Conservation (phyloP, 2,797 vertebrate genomes). For the Echiichthys vipera region DNA sequence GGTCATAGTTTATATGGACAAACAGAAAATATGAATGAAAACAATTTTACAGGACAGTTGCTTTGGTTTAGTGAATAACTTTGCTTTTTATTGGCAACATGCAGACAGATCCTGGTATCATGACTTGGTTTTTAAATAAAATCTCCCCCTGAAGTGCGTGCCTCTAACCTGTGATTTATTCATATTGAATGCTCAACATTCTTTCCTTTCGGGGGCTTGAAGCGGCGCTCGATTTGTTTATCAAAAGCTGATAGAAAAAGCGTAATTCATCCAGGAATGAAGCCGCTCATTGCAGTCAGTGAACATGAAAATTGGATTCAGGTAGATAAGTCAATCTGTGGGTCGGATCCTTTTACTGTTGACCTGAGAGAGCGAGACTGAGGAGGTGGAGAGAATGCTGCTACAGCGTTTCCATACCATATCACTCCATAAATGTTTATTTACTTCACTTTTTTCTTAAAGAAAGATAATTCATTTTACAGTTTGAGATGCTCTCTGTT, state of each 20-base stretch:
- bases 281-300: constrained; percentile 83
- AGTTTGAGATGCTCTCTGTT: constrained; percentile 2
- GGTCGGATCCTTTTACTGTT: constrained; percentile 81
- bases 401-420: constrained; percentile 58
- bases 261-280: constrained; percentile 84
- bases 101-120: constrained; percentile 36
- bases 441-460: constrained; percentile 47
- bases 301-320: constrained; percentile 88
- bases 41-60: constrained; percentile 41
- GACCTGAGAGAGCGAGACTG: constrained; percentile 71
- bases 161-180: constrained; percentile 75
- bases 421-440: constrained; percentile 58
- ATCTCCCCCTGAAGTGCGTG: constrained; percentile 41
- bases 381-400: constrained; percentile 32
- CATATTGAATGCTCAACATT: constrained; percentile 64
- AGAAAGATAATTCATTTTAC: constrained; percentile 17
- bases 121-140: constrained; percentile 58
- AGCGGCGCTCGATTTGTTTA: constrained; percentile 82
- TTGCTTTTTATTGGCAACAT: constrained; percentile 23
- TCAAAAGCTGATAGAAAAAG: constrained; percentile 84
- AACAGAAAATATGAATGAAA: constrained; percentile 17
- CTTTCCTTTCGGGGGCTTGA: constrained; percentile 65
- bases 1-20: constrained; percentile 24
- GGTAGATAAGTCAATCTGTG: constrained; percentile 86
- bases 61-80: constrained; percentile 40